Base-by-base conservation (phyloP, 2,113 vertebrate genomes). In the Syngnathoides biaculeatus region DNA sequence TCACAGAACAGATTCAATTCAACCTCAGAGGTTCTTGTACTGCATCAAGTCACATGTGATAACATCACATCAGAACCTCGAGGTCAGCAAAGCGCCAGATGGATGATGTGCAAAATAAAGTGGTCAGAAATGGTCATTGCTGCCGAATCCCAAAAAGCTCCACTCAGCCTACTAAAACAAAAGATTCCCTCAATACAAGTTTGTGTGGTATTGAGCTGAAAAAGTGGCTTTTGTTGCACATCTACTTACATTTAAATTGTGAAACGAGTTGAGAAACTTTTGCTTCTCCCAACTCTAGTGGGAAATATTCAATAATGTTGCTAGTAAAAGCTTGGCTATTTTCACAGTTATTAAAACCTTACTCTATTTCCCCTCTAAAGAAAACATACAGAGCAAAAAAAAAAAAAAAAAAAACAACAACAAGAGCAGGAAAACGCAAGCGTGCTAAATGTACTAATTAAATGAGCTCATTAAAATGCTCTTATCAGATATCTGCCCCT, bases 21-120 rank as follows among this genome's bases (percentile, higher is more conserved):
- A 55, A 56, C 8, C 14, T 55, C 53, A 5, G 22, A 55, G 22
- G 3, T 24, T 24, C 52, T 8, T 12, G n/a, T 13, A 24, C 78
- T 83, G 83, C 74, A 80, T 61, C 70, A 84, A 75, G 61, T 76
- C 85, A 75, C 78, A 79, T 83, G 83, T 81, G 81, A 74, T 87
- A 84, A 87, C 79, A 78, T 77, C 81, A 81, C 79, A 81, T 79
- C 74, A 74, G 85, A 84, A 68, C 69, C 74, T 79, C 79, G 75
- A 79, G 78, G 80, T 82, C 79, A 86, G 68, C 79, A 73, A 74
- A 86, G 83, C 86, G 79, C 70, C 63, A 80, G 82, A 88, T 85
- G 77, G 86, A 87, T 85, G 87, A 82, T 71, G 75, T 77, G 59
- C 7, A 9, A 66, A 89, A 79, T 77, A 81, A 82, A 60, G 70